Percentiles rank a stretch among this genome's conserved stretches.
Conservation (phyloP, 2,888 invertebrate genomes). For the Theretra japonica region DNA sequence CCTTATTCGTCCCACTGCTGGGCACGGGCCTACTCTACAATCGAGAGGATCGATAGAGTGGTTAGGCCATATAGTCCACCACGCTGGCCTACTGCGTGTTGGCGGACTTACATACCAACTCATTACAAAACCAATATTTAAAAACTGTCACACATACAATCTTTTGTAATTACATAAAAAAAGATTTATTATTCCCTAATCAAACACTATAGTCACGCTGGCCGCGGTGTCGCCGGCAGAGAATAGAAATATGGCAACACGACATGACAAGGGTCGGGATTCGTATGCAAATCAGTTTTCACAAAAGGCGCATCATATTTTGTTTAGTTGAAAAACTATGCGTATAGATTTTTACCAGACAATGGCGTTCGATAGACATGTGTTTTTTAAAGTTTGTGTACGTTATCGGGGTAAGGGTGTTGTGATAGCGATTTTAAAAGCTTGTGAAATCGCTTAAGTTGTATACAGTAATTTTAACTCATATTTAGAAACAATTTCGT, state of each 20-base stretch:
- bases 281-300: constrained; percentile 5
- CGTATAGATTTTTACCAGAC: constrained; percentile 25
- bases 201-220: constrained; percentile 47
- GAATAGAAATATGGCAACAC: constrained; percentile 28
- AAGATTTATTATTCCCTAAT: constrained; percentile 5
- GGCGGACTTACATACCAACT: too few relatives aligned
- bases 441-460: constrained; percentile 5
- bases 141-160: too few relatives aligned
- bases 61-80: too few relatives aligned
- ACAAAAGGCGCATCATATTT: constrained; percentile 27
- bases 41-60: too few relatives aligned
- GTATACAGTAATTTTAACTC: too few relatives aligned
- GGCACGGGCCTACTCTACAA: too few relatives aligned
- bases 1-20: too few relatives aligned
- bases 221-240: constrained; percentile 40
- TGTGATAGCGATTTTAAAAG: background rate
- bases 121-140: too few relatives aligned
- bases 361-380: constrained; percentile 25
- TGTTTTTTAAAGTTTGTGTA: constrained; percentile 22
- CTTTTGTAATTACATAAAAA: constrained; percentile 1
- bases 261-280: constrained; percentile 31
- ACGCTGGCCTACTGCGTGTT: too few relatives aligned
- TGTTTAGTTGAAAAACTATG: constrained; percentile 40
- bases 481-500: too few relatives aligned
- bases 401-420: background rate